Evolutionary conservation across 1,140 invertebrate genomes (phyloP), one percentile per base, ranked within the genome.

Genomic region (Pogonus chalceus): DNA sequence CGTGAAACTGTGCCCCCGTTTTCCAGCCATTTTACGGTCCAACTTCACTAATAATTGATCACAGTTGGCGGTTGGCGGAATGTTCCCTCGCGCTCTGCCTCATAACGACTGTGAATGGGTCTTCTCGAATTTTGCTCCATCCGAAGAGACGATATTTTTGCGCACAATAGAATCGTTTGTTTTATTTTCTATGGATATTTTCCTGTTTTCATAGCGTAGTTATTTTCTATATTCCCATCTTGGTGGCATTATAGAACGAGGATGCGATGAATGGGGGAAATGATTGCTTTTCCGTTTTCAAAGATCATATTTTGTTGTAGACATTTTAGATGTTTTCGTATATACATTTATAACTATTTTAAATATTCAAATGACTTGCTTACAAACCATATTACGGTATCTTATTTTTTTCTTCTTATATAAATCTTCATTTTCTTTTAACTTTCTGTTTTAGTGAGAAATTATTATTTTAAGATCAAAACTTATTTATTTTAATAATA

Each of bases 111-210:
- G 26, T 7, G 26, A 31, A 31, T 14, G 26, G 26, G 14, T 4
- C 26, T 4, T 7, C 14, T 31, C 26, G 26, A 31, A 31, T 14
- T 31, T 4, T 31, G 26, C 7, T 31, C 26, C 14, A 31, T 31
- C 26, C 26, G 14, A 18, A 10, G 37, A 12, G 37, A 43, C 37
- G 9, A 43, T 43, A 43, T 43, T 43, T 43, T 18, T 43, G 9
- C 3, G 3, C 37, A 43, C 37, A 43, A 43, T 43, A 16, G 37
- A 16, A 18, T 18, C 37, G 37, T 43, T 43, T 43, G 37, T 43
- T 43, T 43, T 43, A 43, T 43, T 43, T 43, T 43, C 18, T 18
- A 43, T 43, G 37, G 37, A 43, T 18, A 43, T 43, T 43, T 43
- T 43, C 37, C 37, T 43, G 37, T 43, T 43, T 43, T 43, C 37